A percentile compares a stretch with the other conserved stretches of the same genome.
These are phyloP conservation scores for Mesorhabditis belari DNA, from an alignment of 2,888 invertebrate species.

Conservation along the genomic window DNA sequence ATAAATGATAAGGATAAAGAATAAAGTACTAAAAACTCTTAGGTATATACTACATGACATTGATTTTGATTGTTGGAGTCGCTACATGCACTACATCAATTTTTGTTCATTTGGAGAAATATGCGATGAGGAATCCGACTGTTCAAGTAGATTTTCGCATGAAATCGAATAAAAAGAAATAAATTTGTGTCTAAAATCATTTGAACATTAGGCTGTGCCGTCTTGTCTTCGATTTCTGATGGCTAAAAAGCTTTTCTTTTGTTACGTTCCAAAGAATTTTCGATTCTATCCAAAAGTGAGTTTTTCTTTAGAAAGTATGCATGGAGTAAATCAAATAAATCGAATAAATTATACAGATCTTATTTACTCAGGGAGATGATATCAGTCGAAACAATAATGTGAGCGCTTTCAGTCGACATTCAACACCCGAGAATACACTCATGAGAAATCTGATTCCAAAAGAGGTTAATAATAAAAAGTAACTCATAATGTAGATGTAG, in stretches of 20 bases:
- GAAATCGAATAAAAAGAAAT: neutral
- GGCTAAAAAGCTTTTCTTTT: conserved; percentile 48
- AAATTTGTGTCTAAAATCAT: neutral
- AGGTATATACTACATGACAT: conserved; percentile 51
- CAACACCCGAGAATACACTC: conserved; percentile 35
- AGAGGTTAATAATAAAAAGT: conserved; percentile 33
- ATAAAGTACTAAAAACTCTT: no score
- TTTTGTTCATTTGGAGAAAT: conserved; percentile 50
- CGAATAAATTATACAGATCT: no score
- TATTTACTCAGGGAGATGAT: conserved; percentile 13
- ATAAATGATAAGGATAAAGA: neutral
- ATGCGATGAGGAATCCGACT: conserved; percentile 43
- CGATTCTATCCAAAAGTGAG: conserved; percentile 33
- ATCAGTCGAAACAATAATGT: conserved; percentile 36
- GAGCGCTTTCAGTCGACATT: conserved; percentile 6
- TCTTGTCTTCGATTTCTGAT: conserved; percentile 42
- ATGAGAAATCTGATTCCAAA: conserved; percentile 45
- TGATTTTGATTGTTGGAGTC: conserved; percentile 45
- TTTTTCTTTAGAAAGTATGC: no score
- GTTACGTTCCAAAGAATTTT: conserved; percentile 43
- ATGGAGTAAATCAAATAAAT: no score
- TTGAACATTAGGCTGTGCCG: conserved; percentile 34
- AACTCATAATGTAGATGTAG: no score
- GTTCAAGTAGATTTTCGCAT: conserved; percentile 23
- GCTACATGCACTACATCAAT: conserved; percentile 48